Evolutionary conservation across 2,113 vertebrate genomes (phyloP).

Genomic region (Halcyon malimbica): DNA sequence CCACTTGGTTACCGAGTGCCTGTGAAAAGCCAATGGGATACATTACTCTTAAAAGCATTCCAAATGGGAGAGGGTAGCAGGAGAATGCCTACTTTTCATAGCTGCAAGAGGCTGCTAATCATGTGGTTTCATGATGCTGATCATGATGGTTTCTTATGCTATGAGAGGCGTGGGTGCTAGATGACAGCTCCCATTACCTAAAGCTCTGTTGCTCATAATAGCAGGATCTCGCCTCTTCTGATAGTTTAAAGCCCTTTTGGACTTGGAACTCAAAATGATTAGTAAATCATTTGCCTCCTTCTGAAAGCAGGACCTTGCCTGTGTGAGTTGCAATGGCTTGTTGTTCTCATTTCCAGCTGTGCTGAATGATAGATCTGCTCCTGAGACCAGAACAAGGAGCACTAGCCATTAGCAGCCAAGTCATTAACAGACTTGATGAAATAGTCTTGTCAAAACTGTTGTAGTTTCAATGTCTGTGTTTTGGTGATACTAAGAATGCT

Average conservation of each 20-base stretch:
- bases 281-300: not conserved
- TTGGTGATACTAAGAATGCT: not conserved
- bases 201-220: not conserved
- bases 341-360: constrained; percentile 9
- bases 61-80: not conserved
- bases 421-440: constrained; percentile 28
- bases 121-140: not conserved
- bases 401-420: not conserved
- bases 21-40: fast-evolving
- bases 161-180: fast-evolving
- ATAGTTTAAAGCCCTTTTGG: not conserved
- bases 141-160: not conserved
- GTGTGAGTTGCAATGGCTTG: not conserved
- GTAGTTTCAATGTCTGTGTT: constrained; percentile 15
- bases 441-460: constrained; percentile 35
- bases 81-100: not conserved
- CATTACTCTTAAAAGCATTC: not conserved
- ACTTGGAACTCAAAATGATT: not conserved
- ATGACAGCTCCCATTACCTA: not conserved
- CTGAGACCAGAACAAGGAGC: not conserved
- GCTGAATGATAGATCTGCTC: not conserved
- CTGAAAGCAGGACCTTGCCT: not conserved
- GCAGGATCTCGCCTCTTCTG: not conserved
- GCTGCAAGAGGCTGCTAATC: not conserved
- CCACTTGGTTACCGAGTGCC: not conserved